phyloP scores from a whole-genome alignment of 2,113 vertebrate genomes.

The Myrmecobius fasciatus region DNA sequence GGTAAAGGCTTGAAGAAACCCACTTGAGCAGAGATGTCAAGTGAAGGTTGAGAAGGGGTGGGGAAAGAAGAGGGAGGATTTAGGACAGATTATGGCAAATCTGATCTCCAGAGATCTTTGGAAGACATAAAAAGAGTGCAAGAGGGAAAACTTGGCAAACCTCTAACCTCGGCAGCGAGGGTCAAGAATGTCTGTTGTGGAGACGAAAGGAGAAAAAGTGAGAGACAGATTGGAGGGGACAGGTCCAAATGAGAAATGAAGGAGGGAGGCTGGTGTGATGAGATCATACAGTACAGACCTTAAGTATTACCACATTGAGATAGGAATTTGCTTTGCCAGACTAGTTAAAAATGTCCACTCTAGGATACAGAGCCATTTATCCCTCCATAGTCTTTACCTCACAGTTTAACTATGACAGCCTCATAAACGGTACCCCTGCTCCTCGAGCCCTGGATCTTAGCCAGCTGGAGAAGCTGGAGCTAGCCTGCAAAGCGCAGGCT shows the following conservation, averaged over 20 bases:
- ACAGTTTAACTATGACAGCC: constrained; percentile 5
- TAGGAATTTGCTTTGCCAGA: neutral
- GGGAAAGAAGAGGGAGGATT: neutral
- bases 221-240: neutral
- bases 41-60: neutral
- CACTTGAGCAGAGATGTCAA: neutral
- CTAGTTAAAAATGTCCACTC: constrained; percentile 5
- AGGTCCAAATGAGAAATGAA: neutral
- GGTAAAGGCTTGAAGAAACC: neutral
- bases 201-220: neutral
- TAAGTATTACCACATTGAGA: constrained; percentile 6
- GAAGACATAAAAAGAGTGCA: neutral
- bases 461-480: neutral
- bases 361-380: neutral
- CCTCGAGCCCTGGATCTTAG: neutral
- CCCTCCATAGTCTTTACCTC: neutral
- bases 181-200: neutral
- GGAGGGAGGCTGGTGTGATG: neutral
- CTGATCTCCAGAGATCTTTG: neutral
- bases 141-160: neutral
- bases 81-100: neutral
- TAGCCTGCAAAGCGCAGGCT: neutral
- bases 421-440: neutral
- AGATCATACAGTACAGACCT: neutral
- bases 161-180: neutral